Conservation (phyloP, 2,113 vertebrate genomes). For the Sterna hirundo region DNA sequence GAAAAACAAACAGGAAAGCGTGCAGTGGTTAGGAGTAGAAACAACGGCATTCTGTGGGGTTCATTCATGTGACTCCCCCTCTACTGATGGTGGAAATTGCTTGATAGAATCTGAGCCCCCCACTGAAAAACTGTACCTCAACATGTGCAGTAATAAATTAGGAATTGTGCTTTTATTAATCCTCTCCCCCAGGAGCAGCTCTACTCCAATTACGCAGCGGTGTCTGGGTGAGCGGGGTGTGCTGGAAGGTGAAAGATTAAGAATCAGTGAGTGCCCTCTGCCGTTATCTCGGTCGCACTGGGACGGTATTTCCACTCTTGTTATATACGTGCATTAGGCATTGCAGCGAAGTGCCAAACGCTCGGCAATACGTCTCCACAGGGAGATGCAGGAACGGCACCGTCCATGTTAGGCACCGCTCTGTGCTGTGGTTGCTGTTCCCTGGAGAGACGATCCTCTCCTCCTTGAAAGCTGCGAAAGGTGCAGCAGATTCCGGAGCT, state of each 20-base stretch:
- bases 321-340: neutral
- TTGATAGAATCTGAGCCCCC: neutral
- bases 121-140: neutral
- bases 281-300: neutral
- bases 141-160: neutral
- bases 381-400: neutral
- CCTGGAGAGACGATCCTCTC: neutral
- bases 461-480: neutral
- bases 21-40: neutral
- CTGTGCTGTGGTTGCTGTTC: neutral
- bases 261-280: conserved; percentile 58
- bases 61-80: neutral
- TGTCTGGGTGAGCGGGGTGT: neutral
- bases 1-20: neutral
- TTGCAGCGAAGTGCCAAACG: neutral
- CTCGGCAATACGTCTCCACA: neutral
- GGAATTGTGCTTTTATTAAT: neutral
- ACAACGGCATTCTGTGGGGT: neutral
- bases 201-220: neutral
- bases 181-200: neutral
- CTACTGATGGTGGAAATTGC: neutral
- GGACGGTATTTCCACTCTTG: neutral
- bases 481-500: neutral
- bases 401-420: neutral
- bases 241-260: neutral